A percentile compares a stretch with the other conserved stretches of the same genome.
Conservation (phyloP, 2,113 vertebrate species). For the Octodon degus region DNA sequence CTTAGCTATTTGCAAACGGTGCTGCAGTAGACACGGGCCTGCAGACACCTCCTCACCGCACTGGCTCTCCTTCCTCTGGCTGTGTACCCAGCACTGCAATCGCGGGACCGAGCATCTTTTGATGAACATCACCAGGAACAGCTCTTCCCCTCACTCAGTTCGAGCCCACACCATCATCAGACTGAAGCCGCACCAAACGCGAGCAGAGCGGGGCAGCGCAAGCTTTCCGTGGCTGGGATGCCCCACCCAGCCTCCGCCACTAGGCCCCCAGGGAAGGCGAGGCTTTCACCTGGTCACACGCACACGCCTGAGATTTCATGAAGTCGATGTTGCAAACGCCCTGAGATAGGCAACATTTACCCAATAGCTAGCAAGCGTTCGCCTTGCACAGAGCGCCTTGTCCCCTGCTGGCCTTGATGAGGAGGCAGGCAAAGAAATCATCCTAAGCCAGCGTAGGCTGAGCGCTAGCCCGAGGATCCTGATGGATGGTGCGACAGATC, state of each 20-base stretch:
- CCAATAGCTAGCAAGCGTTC: neutral
- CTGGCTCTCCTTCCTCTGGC: neutral
- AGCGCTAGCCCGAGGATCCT: neutral
- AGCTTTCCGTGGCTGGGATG: neutral
- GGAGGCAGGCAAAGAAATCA: neutral
- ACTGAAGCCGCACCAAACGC: too few species aligned
- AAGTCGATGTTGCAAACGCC: neutral
- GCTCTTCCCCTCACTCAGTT: neutral
- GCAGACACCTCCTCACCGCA: neutral
- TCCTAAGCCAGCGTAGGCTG: neutral
- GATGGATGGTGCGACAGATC: neutral
- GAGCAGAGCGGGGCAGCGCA: neutral
- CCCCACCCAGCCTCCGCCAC: too few species aligned
- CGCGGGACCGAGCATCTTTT: neutral
- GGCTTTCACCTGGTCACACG: fast-evolving
- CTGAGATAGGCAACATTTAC: neutral
- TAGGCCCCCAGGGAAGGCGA: fast-evolving
- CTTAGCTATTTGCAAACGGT: neutral
- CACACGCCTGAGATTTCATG: neutral
- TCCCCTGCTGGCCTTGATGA: neutral
- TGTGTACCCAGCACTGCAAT: too few species aligned
- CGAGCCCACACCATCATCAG: neutral
- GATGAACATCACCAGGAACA: neutral
- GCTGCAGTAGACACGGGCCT: too few species aligned
- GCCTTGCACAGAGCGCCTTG: neutral